Evolutionary conservation across 2,888 invertebrate species (phyloP).

Genomic region (Ennomos quercinarius): DNA sequence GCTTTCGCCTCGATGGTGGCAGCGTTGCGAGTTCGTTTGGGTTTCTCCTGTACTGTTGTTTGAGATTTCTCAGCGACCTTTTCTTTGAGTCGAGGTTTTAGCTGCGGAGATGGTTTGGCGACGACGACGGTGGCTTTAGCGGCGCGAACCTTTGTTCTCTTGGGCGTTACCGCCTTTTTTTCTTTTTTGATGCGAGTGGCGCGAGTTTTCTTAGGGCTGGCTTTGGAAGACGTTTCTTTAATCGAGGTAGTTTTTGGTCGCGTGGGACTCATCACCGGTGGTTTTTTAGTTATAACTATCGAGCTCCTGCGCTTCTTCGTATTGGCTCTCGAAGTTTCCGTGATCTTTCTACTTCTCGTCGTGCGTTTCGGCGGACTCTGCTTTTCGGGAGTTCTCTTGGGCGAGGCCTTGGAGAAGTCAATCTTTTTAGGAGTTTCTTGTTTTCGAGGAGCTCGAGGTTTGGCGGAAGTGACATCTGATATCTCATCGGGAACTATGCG

Average conservation of each 20-base stretch:
- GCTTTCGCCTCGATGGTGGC: slow-evolving; percentile 5
- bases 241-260: slow-evolving; percentile 23
- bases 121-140: slow-evolving; percentile 48
- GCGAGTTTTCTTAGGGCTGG: slow-evolving; percentile 44
- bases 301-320: slow-evolving; percentile 51
- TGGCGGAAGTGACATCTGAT: neutral
- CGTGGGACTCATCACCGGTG: slow-evolving; percentile 47
- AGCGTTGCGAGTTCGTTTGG: slow-evolving; percentile 42
- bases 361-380: slow-evolving; percentile 24
- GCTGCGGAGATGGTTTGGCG: slow-evolving; percentile 54
- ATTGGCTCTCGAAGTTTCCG: slow-evolving; percentile 11
- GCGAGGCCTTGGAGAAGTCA: slow-evolving; percentile 7
- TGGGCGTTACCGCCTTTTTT: slow-evolving; percentile 49
- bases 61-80: slow-evolving; percentile 17
- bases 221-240: slow-evolving; percentile 27
- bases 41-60: slow-evolving; percentile 16
- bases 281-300: slow-evolving; percentile 60
- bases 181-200: slow-evolving; percentile 37
- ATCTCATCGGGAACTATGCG: slow-evolving; percentile 10
- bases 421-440: slow-evolving; percentile 14
- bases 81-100: slow-evolving; percentile 48
- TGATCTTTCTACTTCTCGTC: slow-evolving; percentile 43
- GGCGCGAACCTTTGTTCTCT: slow-evolving; percentile 46
- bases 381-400: slow-evolving; percentile 9
- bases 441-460: slow-evolving; percentile 13